phyloP scores from a whole-genome alignment of 2,797 vertebrate species.

The Cryptoprocta ferox region DNA sequence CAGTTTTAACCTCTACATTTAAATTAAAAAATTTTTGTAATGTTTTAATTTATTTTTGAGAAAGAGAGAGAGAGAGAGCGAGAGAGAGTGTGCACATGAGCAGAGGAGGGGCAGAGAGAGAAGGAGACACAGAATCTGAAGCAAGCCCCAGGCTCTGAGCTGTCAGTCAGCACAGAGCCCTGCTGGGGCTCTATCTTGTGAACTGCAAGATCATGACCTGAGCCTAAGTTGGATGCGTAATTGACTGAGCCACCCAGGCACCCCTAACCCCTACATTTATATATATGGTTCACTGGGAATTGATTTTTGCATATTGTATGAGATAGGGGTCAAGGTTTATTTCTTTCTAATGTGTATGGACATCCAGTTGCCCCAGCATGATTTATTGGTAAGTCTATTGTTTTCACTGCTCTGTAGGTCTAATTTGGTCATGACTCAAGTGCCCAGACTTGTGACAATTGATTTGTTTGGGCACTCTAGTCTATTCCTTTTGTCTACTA shows the following conservation, averaged over 20 bases:
- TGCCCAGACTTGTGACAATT: neutral
- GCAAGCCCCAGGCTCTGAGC: too few relatives aligned
- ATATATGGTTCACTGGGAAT: neutral
- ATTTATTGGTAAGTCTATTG: neutral
- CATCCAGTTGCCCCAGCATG: neutral
- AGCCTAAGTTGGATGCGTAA: too few relatives aligned
- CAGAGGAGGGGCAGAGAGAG: too few relatives aligned
- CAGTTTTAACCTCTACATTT: neutral
- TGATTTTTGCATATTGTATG: neutral
- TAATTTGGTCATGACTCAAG: neutral
- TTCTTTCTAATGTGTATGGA: neutral
- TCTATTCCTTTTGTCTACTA: neutral
- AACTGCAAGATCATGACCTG: too few relatives aligned
- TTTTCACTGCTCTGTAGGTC: neutral
- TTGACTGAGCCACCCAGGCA: too few relatives aligned
- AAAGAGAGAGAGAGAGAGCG: too few relatives aligned
- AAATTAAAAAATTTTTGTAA: too few relatives aligned
- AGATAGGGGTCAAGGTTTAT: neutral
- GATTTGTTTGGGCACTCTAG: neutral
- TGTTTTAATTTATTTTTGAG: too few relatives aligned
- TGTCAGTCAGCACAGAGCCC: too few relatives aligned
- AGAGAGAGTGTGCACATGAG: too few relatives aligned
- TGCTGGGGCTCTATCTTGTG: too few relatives aligned
- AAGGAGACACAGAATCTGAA: too few relatives aligned
- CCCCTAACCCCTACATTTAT: neutral